Percentiles rank a stretch among this genome's conserved stretches.
Conservation (phyloP, 2,888 invertebrate species). For the Cylloceria caligata region DNA sequence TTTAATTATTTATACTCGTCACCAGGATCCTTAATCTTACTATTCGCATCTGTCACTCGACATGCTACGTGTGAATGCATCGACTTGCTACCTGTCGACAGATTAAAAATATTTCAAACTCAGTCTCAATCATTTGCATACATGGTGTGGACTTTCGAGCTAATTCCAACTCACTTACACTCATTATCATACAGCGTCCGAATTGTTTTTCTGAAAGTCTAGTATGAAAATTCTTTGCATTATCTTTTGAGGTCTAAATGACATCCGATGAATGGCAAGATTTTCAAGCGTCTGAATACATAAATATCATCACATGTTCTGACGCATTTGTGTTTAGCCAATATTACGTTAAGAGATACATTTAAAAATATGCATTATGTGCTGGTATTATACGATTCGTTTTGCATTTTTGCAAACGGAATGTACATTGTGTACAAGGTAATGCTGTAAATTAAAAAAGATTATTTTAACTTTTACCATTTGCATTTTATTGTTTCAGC, state of each 20-base stretch:
- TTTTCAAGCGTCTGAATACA: constrained; percentile 40
- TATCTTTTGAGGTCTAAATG: background rate
- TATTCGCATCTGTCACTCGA: too few relatives aligned
- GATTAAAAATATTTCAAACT: too few relatives aligned
- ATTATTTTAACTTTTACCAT: constrained; percentile 74
- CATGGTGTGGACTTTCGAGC: too few relatives aligned
- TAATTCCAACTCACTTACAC: too few relatives aligned
- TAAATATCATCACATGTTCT: constrained; percentile 48
- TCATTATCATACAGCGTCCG: too few relatives aligned
- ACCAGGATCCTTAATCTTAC: too few relatives aligned
- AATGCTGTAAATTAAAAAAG: constrained; percentile 75
- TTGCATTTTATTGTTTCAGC: constrained; percentile 4
- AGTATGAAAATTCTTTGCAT: background rate
- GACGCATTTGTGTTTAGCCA: constrained; percentile 13
- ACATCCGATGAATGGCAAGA: background rate
- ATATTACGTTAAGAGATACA: constrained; percentile 37
- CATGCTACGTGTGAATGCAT: too few relatives aligned
- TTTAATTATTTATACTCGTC: too few relatives aligned
- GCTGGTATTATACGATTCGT: constrained; percentile 38
- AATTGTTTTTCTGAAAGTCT: background rate
- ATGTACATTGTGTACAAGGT: constrained; percentile 77
- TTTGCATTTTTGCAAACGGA: constrained; percentile 49
- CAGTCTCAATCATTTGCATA: too few relatives aligned
- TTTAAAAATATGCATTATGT: constrained; percentile 19
- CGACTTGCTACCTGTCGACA: too few relatives aligned